phyloP scores from a whole-genome alignment of 2,888 invertebrate species.

The Cantharis rufa region DNA sequence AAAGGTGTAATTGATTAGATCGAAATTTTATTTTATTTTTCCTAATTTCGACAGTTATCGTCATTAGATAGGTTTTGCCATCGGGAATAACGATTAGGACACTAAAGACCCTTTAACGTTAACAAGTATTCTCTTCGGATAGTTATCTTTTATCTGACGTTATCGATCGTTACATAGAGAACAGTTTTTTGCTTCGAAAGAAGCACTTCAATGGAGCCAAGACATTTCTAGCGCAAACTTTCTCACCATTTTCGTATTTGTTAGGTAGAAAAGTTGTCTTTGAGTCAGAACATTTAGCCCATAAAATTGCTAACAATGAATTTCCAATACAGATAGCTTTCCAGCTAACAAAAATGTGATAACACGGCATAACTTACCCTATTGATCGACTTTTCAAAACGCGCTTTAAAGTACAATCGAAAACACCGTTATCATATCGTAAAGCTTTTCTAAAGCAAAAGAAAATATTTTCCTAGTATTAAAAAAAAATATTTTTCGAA shows the following conservation, averaged over 20 bases:
- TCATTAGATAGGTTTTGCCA: neutral
- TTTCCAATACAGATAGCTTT: neutral
- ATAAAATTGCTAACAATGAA: neutral
- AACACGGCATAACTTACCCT: neutral
- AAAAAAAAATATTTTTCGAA: neutral
- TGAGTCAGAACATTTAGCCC: neutral
- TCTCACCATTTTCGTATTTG: neutral
- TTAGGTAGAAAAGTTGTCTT: neutral
- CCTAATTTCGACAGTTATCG: neutral
- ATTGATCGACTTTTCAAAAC: neutral
- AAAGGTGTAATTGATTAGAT: neutral
- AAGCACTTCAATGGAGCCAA: neutral
- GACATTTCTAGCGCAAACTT: neutral
- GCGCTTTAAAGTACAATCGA: neutral
- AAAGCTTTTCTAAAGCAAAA: neutral
- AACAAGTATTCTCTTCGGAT: neutral
- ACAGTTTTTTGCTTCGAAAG: neutral
- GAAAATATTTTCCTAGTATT: neutral
- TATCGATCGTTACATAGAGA: neutral
- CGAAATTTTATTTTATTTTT: neutral
- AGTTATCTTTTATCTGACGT: neutral
- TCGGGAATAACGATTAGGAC: neutral
- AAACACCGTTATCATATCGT: neutral
- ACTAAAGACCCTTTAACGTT: neutral
- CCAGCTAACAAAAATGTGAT: neutral